Conservation (phyloP, 2,888 invertebrate genomes). For the Synergus gifuensis region DNA sequence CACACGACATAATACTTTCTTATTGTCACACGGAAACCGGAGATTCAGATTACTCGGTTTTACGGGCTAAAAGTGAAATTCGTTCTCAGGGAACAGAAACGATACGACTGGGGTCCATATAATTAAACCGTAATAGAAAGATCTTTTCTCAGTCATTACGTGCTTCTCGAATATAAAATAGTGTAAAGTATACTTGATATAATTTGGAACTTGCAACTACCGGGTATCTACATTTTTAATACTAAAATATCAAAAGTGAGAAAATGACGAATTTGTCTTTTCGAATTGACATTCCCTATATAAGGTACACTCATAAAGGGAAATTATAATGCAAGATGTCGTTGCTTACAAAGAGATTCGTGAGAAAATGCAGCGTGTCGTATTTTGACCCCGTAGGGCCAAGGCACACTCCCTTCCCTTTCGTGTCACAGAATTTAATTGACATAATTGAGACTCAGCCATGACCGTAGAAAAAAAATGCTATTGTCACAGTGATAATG, state of each 20-base stretch:
- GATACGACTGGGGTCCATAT: conserved; percentile 8
- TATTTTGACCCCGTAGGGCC: conserved; percentile 47
- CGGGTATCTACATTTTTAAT: background rate
- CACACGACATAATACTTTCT: conserved; percentile 45
- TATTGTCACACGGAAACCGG: conserved; percentile 37
- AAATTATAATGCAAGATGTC: background rate
- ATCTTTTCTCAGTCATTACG: conserved; percentile 32
- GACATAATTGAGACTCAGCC: conserved; percentile 31
- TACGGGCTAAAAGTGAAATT: conserved; percentile 71
- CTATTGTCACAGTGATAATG: background rate
- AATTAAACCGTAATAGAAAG: conserved; percentile 34
- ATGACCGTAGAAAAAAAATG: background rate
- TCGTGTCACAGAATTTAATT: conserved; percentile 22
- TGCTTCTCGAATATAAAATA: conserved; percentile 24
- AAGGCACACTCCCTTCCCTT: background rate
- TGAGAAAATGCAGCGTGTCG: conserved; percentile 50
- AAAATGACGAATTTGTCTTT: background rate
- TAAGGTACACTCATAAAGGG: background rate
- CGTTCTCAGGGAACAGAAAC: conserved; percentile 43
- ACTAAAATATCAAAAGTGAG: background rate
- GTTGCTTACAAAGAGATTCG: conserved; percentile 24
- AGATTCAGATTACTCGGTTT: conserved; percentile 62
- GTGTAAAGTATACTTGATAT: conserved; percentile 7
- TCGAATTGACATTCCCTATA: background rate
- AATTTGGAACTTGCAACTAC: background rate